These are phyloP conservation scores for Netelia fuscicornis DNA, from an alignment of 2,888 invertebrate species.

Conservation along the genomic window DNA sequence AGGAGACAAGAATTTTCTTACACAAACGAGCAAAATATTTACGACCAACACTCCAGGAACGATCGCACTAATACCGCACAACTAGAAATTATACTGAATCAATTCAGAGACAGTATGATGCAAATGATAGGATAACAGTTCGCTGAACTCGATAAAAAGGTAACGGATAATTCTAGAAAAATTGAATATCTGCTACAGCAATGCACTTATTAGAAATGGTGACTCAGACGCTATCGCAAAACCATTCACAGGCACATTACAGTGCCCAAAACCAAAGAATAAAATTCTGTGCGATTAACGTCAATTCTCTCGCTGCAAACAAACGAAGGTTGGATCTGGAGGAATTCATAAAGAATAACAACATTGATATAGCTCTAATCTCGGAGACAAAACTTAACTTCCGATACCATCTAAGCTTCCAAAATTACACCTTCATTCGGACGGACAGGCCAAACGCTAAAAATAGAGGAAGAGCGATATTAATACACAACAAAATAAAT, in stretches of 20 bases:
- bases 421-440: neutral
- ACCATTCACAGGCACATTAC: too few relatives aligned
- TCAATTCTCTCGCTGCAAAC: constrained; percentile 5
- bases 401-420: constrained; percentile 17
- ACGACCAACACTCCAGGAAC: too few relatives aligned
- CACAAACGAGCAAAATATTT: neutral
- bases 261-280: too few relatives aligned
- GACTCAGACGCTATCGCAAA: too few relatives aligned
- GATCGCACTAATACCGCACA: too few relatives aligned
- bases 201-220: too few relatives aligned
- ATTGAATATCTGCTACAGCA: neutral
- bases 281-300: too few relatives aligned
- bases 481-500: constrained; percentile 30
- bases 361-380: constrained; percentile 4
- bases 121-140: neutral
- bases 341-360: neutral
- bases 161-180: neutral
- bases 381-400: constrained; percentile 38
- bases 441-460: constrained; percentile 8
- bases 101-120: neutral
- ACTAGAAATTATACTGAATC: neutral
- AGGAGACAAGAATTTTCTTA: too few relatives aligned
- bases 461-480: constrained; percentile 59
- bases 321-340: neutral
- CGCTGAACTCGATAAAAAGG: neutral